phyloP scores from a whole-genome alignment of 1,140 invertebrate genomes.

The Vollenhovia emeryi region DNA sequence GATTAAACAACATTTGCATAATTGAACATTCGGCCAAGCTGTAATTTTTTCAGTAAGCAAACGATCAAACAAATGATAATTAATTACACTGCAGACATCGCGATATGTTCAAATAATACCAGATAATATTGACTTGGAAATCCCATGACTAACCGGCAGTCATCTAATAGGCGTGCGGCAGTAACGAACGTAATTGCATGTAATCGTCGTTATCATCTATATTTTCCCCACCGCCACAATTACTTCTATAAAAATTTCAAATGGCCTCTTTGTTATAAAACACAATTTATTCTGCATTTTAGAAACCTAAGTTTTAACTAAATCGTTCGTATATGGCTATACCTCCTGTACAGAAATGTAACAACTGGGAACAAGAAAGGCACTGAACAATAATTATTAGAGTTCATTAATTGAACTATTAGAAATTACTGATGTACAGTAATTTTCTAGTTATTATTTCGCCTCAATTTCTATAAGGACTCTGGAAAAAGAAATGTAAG shows the following conservation, averaged over 20 bases:
- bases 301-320: neutral
- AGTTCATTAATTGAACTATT: too few relatives aligned
- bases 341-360: too few relatives aligned
- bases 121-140: conserved; percentile 14
- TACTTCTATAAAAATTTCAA: neutral
- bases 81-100: neutral
- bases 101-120: neutral
- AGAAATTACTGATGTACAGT: too few relatives aligned
- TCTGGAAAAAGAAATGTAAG: too few relatives aligned
- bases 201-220: conserved; percentile 9
- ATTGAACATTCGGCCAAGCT: neutral
- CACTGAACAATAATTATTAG: too few relatives aligned
- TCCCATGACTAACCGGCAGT: conserved; percentile 37
- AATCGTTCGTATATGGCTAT: neutral
- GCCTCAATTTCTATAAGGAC: too few relatives aligned
- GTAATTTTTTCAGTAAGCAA: neutral
- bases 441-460: too few relatives aligned
- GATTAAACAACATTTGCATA: neutral
- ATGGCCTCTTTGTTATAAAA: neutral
- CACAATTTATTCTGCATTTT: neutral
- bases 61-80: neutral
- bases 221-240: neutral
- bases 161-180: conserved; percentile 35
- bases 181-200: conserved; percentile 26
- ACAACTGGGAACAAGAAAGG: too few relatives aligned